phyloP scores from a whole-genome alignment of 2,113 vertebrate genomes.

The Erythrocebus patas region DNA sequence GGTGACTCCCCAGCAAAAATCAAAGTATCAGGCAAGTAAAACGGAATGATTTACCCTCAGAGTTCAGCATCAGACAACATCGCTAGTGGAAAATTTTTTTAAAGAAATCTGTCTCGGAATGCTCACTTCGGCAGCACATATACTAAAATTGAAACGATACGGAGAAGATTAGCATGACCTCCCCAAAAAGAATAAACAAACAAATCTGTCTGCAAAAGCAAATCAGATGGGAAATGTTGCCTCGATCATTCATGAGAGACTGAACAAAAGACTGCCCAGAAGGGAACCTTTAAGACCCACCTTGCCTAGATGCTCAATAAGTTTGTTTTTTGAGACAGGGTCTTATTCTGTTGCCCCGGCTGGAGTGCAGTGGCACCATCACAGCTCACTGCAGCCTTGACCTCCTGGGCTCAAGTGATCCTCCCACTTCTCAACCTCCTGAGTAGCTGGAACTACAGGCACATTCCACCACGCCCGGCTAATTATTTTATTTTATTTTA shows the following conservation, averaged over 20 bases:
- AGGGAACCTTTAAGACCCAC: accelerated
- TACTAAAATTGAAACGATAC: too few relatives aligned
- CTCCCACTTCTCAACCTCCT: too few relatives aligned
- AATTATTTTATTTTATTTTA: too few relatives aligned
- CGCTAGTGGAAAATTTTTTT: background rate
- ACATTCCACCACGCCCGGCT: too few relatives aligned
- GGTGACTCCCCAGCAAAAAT: background rate
- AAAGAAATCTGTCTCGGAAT: background rate
- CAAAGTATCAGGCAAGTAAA: background rate
- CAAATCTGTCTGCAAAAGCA: background rate
- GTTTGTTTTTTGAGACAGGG: too few relatives aligned
- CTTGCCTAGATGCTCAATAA: background rate
- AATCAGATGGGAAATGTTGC: background rate
- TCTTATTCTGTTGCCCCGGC: too few relatives aligned
- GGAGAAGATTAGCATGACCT: too few relatives aligned
- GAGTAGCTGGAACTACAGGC: too few relatives aligned
- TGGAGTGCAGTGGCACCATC: too few relatives aligned
- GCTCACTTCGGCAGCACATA: background rate
- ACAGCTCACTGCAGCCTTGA: too few relatives aligned
- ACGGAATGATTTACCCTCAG: background rate
- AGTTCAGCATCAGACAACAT: background rate
- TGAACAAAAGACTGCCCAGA: background rate
- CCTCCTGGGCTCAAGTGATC: too few relatives aligned
- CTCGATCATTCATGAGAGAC: background rate
- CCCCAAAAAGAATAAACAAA: too few relatives aligned